phyloP scores from a whole-genome alignment of 2,113 vertebrate species.

The Pogona vitticeps region DNA sequence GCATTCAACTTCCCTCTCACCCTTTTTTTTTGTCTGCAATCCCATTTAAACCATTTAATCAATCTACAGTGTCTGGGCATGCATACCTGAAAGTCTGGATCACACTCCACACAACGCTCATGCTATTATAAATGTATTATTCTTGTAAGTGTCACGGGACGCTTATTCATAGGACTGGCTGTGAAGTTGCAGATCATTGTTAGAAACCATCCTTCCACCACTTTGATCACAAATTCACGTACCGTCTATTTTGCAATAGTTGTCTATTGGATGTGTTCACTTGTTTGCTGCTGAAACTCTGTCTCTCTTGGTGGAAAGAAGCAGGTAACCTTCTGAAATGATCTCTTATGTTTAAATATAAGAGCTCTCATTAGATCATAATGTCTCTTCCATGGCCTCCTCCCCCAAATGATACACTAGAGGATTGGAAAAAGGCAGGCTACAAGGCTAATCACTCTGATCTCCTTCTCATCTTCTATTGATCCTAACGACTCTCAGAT shows the following conservation, averaged over 20 bases:
- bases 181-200: too few relatives aligned
- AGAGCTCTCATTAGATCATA: slow-evolving; percentile 27
- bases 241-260: too few relatives aligned
- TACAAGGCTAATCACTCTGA: slow-evolving; percentile 65
- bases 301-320: not conserved
- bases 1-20: too few relatives aligned
- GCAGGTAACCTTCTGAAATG: not conserved
- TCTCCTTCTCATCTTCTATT: slow-evolving; percentile 63
- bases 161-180: not conserved
- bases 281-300: not conserved
- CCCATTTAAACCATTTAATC: not conserved
- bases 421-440: slow-evolving; percentile 37
- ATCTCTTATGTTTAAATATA: not conserved
- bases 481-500: slow-evolving; percentile 64
- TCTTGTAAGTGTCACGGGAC: not conserved
- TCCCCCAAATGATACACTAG: not conserved
- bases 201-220: too few relatives aligned
- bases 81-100: not conserved
- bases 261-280: not conserved
- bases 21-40: too few relatives aligned
- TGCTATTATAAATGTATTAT: not conserved
- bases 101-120: not conserved
- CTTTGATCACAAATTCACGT: too few relatives aligned
- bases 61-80: too few relatives aligned
- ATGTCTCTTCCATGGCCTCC: not conserved